Conservation (phyloP, 2,797 vertebrate species). For the Crocidura indochinensis region DNA sequence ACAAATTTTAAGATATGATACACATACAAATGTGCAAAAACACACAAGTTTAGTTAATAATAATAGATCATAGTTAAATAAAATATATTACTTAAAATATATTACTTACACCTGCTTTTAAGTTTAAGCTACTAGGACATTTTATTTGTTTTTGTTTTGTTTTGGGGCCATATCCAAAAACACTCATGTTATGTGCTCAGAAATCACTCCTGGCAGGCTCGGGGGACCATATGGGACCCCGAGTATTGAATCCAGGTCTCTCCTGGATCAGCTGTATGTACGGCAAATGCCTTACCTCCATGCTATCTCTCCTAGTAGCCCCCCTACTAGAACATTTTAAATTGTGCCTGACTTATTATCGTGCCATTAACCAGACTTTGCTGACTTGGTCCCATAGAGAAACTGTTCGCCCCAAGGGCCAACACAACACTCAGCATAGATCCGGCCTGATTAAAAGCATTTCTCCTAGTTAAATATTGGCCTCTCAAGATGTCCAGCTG, state of each 20-base stretch:
- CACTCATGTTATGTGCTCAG: no score
- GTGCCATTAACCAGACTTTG: neutral
- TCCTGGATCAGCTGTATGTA: no score
- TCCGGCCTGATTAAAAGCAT: neutral
- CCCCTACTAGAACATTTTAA: neutral
- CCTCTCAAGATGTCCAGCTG: neutral
- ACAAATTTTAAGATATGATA: neutral
- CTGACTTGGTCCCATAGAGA: neutral
- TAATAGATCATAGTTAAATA: neutral
- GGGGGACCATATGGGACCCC: no score
- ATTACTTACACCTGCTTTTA: no score
- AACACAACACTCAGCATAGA: neutral
- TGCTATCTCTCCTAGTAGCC: no score
- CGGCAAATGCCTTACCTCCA: no score
- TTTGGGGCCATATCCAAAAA: no score
- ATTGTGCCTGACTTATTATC: accelerated
- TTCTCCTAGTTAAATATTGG: neutral
- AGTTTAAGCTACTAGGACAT: no score
- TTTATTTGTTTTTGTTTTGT: no score
- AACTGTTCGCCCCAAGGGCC: neutral
- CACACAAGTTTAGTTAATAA: neutral
- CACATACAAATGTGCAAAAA: neutral
- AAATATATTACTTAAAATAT: conserved; percentile 32
- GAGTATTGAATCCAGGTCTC: no score
- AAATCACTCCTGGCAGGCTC: no score